These are phyloP conservation scores for Strix uralensis DNA, from an alignment of 2,113 vertebrate genomes.

Conservation along the genomic window DNA sequence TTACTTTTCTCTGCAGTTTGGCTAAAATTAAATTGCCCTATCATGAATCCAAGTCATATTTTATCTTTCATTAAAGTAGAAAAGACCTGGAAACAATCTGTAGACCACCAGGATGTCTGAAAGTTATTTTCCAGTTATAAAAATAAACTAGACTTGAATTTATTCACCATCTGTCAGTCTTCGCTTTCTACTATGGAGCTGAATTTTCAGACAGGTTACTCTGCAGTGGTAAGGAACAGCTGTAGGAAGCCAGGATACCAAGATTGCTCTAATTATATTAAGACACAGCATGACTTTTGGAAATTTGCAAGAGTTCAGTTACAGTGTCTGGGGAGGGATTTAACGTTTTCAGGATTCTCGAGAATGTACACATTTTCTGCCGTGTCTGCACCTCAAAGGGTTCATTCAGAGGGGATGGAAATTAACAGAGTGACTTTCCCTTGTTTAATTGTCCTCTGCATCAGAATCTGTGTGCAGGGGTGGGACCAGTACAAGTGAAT, in stretches of 20 bases:
- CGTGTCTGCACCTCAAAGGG: not conserved
- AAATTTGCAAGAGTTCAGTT: constrained; percentile 21
- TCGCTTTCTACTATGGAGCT: constrained; percentile 2
- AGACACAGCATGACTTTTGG: not conserved
- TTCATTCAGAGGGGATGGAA: not conserved
- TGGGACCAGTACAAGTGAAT: not conserved
- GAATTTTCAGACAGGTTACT: constrained; percentile 22
- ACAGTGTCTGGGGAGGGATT: not conserved
- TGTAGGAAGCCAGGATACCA: not conserved
- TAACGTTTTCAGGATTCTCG: not conserved
- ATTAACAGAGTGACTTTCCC: not conserved
- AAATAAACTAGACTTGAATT: constrained; percentile 53
- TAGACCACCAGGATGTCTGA: constrained; percentile 45
- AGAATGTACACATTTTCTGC: not conserved
- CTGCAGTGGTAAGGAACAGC: not conserved
- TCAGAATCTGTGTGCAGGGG: not conserved
- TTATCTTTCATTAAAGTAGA: constrained; percentile 54
- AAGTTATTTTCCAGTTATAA: constrained; percentile 56
- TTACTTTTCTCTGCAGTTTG: constrained; percentile 21
- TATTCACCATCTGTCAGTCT: constrained; percentile 51
- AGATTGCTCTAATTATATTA: constrained; percentile 21
- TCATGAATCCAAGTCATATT: constrained; percentile 22
- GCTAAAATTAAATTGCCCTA: constrained; percentile 22
- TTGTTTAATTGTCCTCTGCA: not conserved
- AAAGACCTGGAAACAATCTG: constrained; percentile 53